phyloP scores from a whole-genome alignment of 2,113 vertebrate genomes.

The Sceloporus undulatus region DNA sequence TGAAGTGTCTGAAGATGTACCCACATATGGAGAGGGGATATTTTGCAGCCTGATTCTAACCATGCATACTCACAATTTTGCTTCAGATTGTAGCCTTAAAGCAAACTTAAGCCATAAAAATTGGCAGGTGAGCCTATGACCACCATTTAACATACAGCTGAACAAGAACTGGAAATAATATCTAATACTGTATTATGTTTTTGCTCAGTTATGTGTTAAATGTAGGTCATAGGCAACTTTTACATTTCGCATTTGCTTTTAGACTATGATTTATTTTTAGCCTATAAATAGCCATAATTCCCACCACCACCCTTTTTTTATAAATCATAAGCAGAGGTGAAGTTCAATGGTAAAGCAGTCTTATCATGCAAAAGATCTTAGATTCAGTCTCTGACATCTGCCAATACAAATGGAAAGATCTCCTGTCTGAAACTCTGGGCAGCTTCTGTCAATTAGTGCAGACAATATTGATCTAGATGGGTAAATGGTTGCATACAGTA shows the following conservation, averaged over 20 bases:
- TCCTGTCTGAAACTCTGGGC: too few relatives aligned
- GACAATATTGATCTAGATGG: not conserved
- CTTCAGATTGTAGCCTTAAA: not conserved
- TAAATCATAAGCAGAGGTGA: not conserved
- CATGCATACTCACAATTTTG: not conserved
- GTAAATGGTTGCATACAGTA: not conserved
- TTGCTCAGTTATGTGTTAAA: not conserved
- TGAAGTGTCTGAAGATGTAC: constrained; percentile 10
- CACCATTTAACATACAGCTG: not conserved
- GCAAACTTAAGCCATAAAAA: not conserved
- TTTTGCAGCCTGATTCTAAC: not conserved
- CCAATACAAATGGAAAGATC: too few relatives aligned
- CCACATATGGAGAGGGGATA: not conserved
- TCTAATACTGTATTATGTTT: not conserved
- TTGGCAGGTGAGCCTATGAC: not conserved
- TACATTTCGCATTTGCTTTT: not conserved
- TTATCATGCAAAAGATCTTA: too few relatives aligned
- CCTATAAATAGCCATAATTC: too few relatives aligned
- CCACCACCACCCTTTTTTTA: not conserved
- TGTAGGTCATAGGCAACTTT: not conserved
- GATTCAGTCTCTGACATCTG: too few relatives aligned
- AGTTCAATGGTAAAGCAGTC: not conserved
- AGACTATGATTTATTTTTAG: not conserved
- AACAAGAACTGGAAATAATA: not conserved
- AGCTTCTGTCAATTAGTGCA: too few relatives aligned